Conservation (phyloP, 2,113 vertebrate species). For the Dermatemys mawii region DNA sequence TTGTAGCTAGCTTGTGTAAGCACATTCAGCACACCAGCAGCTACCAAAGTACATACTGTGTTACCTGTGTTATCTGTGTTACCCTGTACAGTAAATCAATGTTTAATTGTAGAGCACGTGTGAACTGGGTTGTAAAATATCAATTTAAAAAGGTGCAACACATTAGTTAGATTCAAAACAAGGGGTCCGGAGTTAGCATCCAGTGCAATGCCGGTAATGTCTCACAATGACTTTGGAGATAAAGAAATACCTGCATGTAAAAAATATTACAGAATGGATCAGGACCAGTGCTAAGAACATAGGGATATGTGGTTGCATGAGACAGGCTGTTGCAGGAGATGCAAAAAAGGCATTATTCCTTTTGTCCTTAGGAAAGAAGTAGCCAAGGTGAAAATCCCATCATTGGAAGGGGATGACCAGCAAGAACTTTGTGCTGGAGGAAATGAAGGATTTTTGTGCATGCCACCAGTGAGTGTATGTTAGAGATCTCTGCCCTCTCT, state of each 20-base stretch:
- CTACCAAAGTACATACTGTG: neutral
- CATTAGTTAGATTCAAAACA: rapidly evolving
- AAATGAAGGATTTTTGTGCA: neutral
- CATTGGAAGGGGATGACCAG: rapidly evolving
- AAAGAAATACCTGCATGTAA: neutral
- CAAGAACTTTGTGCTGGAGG: rapidly evolving
- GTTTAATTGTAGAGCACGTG: neutral
- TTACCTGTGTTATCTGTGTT: too few species aligned
- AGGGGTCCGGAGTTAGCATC: neutral
- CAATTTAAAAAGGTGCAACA: neutral
- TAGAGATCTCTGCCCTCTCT: neutral
- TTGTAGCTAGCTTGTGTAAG: neutral
- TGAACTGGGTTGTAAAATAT: neutral
- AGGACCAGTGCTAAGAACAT: neutral
- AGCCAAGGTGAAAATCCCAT: neutral
- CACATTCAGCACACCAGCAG: neutral
- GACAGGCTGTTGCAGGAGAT: neutral
- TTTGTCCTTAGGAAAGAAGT: neutral
- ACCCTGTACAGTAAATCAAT: neutral
- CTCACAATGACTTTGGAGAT: neutral
- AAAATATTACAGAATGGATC: neutral
- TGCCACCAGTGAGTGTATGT: rapidly evolving
- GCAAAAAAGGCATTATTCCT: neutral
- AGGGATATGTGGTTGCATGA: neutral
- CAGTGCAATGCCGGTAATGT: neutral